phyloP scores from a whole-genome alignment of 1,140 invertebrate genomes.

The Thaumetopoea pityocampa region DNA sequence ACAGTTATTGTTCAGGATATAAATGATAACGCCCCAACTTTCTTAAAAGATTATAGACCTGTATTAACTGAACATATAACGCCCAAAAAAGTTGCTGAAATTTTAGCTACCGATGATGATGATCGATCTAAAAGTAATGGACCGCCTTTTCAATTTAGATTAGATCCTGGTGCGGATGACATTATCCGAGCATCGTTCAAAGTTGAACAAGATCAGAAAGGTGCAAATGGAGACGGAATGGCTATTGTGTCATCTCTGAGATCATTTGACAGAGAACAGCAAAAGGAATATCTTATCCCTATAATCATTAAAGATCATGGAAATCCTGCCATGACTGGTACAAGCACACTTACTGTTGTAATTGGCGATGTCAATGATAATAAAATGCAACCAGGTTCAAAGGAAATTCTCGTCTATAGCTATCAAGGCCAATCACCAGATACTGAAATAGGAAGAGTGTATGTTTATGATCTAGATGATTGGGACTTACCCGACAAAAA shows the following conservation, averaged over 20 bases:
- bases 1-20: slow-evolving; percentile 97
- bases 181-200: slow-evolving; percentile 94
- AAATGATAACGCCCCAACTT: slow-evolving; percentile 95
- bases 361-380: slow-evolving; percentile 98
- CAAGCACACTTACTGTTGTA: slow-evolving; percentile 94
- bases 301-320: slow-evolving; percentile 95
- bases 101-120: slow-evolving; percentile 96
- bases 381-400: slow-evolving; percentile 96
- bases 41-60: slow-evolving; percentile 94
- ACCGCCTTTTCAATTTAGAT: slow-evolving; percentile 94
- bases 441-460: slow-evolving; percentile 95
- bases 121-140: slow-evolving; percentile 96
- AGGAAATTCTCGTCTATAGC: slow-evolving; percentile 98
- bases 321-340: slow-evolving; percentile 93
- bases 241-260: slow-evolving; percentile 92
- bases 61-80: slow-evolving; percentile 93
- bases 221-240: slow-evolving; percentile 96
- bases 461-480: slow-evolving; percentile 97
- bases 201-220: slow-evolving; percentile 96
- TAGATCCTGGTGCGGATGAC: slow-evolving; percentile 94
- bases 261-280: slow-evolving; percentile 95
- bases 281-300: slow-evolving; percentile 95
- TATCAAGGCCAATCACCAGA: slow-evolving; percentile 94
- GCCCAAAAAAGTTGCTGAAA: slow-evolving; percentile 93
- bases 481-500: slow-evolving; percentile 98